These are phyloP conservation scores for Laothoe populi DNA, from an alignment of 2,888 invertebrate genomes.

Conservation along the genomic window DNA sequence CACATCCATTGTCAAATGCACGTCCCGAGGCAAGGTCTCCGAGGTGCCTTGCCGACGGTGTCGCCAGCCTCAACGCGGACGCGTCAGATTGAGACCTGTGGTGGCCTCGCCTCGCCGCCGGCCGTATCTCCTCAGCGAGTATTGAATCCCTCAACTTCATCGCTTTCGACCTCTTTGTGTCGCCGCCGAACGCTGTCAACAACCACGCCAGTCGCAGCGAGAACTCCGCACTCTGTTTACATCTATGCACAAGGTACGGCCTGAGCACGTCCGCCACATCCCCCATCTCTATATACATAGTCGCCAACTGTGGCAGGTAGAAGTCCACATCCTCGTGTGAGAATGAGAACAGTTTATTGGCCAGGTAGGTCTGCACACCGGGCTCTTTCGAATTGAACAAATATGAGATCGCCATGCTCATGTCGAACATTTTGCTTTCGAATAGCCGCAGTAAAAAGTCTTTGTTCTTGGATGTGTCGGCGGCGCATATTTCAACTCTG, in stretches of 20 bases:
- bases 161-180: slow-evolving; percentile 69
- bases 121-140: slow-evolving; percentile 77
- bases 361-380: slow-evolving; percentile 98
- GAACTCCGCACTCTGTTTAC: slow-evolving; percentile 97
- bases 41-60: slow-evolving; percentile 87
- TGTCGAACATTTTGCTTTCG: slow-evolving; percentile 98
- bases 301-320: slow-evolving; percentile 98
- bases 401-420: slow-evolving; percentile 99
- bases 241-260: slow-evolving; percentile 84
- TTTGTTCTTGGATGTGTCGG: slow-evolving; percentile 81
- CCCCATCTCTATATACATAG: slow-evolving; percentile 99
- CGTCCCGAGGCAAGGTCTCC: slow-evolving; percentile 97
- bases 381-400: slow-evolving; percentile 99
- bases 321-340: slow-evolving; percentile 96
- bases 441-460: slow-evolving; percentile 94
- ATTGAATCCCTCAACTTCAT: slow-evolving; percentile 75
- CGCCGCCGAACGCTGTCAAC: slow-evolving; percentile 96
- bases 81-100: slow-evolving; percentile 92
- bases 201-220: slow-evolving; percentile 98
- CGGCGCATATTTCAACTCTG: slow-evolving; percentile 60
- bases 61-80: slow-evolving; percentile 86
- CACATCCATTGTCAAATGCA: slow-evolving; percentile 98
- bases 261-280: slow-evolving; percentile 94
- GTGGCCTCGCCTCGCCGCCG: slow-evolving; percentile 74
- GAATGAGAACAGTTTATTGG: slow-evolving; percentile 98